Evolutionary conservation across 2,113 vertebrate species (phyloP).

Genomic region (Thamnaconus septentrionalis): DNA sequence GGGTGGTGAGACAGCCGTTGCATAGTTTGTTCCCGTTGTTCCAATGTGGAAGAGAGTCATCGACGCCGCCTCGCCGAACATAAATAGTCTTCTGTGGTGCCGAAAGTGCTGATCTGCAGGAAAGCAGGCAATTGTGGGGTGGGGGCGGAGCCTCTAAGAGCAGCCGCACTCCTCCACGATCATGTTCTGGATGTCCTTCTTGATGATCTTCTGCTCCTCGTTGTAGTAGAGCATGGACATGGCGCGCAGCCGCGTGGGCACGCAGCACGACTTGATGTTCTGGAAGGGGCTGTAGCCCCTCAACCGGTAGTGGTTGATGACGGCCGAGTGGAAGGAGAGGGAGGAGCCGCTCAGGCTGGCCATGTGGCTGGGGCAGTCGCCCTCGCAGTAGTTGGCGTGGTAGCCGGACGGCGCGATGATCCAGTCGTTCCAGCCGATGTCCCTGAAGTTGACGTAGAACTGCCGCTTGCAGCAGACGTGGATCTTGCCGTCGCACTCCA

Average conservation of each 20-base stretch:
- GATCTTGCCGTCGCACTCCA: constrained; percentile 93
- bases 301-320: constrained; percentile 97
- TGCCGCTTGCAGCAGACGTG: constrained; percentile 92
- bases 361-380: constrained; percentile 92
- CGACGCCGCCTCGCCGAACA: constrained; percentile 59
- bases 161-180: constrained; percentile 97
- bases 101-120: constrained; percentile 16
- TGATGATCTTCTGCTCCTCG: constrained; percentile 96
- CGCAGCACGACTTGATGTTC: constrained; percentile 92
- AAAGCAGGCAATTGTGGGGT: neutral
- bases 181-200: constrained; percentile 98
- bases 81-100: constrained; percentile 48
- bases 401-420: constrained; percentile 97
- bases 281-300: constrained; percentile 89
- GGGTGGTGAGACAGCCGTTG: constrained; percentile 65
- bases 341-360: constrained; percentile 86
- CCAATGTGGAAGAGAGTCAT: constrained; percentile 66
- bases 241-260: constrained; percentile 91
- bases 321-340: constrained; percentile 92
- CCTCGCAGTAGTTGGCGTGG: constrained; percentile 97
- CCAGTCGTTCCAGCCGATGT: constrained; percentile 99
- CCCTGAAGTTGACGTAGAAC: constrained; percentile 96
- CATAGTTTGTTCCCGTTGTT: constrained; percentile 86
- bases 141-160: constrained; percentile 83
- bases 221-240: constrained; percentile 99